A percentile compares a stretch with the other conserved stretches of the same genome.
These are phyloP conservation scores for Luscinia megarhynchos DNA, from an alignment of 2,797 vertebrate genomes.

Conservation along the genomic window DNA sequence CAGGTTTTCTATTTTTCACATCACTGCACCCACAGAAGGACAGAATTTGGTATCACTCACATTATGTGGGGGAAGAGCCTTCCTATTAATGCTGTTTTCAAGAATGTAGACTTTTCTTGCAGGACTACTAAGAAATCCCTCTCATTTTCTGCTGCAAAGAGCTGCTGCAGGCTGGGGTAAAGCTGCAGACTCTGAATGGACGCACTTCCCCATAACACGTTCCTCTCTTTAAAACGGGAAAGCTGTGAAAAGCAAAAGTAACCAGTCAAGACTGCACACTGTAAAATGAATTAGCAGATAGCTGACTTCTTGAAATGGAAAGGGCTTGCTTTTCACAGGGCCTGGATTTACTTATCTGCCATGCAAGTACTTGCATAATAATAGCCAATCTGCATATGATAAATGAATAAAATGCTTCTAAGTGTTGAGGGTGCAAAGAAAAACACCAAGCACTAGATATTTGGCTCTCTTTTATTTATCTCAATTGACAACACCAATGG, in stretches of 20 bases:
- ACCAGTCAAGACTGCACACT: neutral
- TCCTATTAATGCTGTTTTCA: neutral
- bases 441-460: neutral
- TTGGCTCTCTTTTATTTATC: neutral
- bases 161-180: neutral
- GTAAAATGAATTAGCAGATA: slow-evolving; percentile 19
- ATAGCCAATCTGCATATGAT: slow-evolving; percentile 2
- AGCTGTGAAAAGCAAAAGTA: neutral
- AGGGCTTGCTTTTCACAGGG: neutral
- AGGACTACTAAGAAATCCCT: neutral
- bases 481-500: neutral
- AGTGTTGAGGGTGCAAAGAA: neutral
- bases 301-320: slow-evolving; percentile 36
- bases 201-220: neutral
- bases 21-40: slow-evolving; percentile 49
- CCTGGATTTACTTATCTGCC: slow-evolving; percentile 19
- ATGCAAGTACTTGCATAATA: slow-evolving; percentile 10
- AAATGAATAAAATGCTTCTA: slow-evolving; percentile 37
- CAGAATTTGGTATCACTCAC: neutral
- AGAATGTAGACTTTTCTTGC: neutral
- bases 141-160: neutral
- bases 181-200: neutral
- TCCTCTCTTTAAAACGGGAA: neutral
- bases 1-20: slow-evolving; percentile 73
- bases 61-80: neutral